Evolutionary conservation across 1,140 invertebrate species (phyloP), one percentile per base, ranked within the genome.

Genomic region (Drosophila chauvacae): DNA sequence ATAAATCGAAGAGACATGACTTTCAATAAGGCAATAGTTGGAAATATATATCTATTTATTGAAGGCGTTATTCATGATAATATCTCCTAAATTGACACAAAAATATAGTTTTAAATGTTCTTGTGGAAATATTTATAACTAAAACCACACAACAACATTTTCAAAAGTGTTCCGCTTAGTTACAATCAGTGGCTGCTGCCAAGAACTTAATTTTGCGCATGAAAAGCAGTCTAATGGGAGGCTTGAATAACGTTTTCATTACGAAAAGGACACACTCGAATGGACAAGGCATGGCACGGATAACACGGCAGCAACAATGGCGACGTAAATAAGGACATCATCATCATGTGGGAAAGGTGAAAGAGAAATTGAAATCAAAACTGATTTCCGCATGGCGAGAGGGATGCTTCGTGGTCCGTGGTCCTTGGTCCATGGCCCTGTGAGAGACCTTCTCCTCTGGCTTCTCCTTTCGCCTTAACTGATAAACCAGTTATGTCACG

Each of bases 201-300:
- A 50, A 77, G 58, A 83, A 72, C 69, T 71, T 69, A 71, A 75
- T 86, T 81, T 81, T 53, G 51, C 53, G 63, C 82, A 71, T 81
- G 75, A 85, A 86, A 81, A 50, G 64, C 69, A 42, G 55, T 77
- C 80, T 81, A 86, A 81, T 85, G 75, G 63, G 60, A 72, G 50
- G 57, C 74, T 60, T 55, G 59, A 76, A 56, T 47, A 70, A 65
- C 59, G 76, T 68, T 81, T 81, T 79, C 70, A 53, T 71, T 58
- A 59, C n/a, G 53, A 11, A 39, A 56, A 39, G 55, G 71, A 23
- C 69, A 80, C 74, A 57, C 64, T 75, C 42, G 30, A 64, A 23
- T 50, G 28, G 35, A 14, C 44, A 30, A 14, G 45, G 14, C 16
- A 18, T 5, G 33, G 33, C 53, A 37, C 13, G 14, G 20, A 10